Base-by-base conservation (phyloP, 1,140 invertebrate genomes). In the Xylocopa sonorina region DNA sequence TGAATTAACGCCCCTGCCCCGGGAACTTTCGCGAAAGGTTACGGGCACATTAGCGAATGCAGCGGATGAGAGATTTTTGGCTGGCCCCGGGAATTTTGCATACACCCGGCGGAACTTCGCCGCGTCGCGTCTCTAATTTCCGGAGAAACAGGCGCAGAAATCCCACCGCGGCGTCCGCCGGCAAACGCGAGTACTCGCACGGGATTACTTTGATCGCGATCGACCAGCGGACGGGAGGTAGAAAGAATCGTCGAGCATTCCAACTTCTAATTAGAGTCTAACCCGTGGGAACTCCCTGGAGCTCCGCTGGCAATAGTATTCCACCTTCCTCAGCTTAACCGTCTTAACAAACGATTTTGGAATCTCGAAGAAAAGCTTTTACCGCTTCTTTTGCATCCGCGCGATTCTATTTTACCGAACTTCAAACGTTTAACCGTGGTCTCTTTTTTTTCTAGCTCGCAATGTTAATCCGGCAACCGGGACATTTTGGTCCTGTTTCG, bases 241-340 rank as follows among this genome's bases (percentile, higher is more conserved):
- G 21, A 21, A 60, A 14, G 58, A 60, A 67, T 29, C 38, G 12
- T 2, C 6, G 24, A 12, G 21, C 21, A 51, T n/a, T 51, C 46
- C 64, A 24, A n/a, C 46, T 51, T 18, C 48, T 68, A 68, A 68
- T 68, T 68, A 68, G 63, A 66, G 50, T 32, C 18, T 16, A 50
- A 14, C 48, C 48, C 10, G 9, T 21, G 18, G 18, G 1, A n/a
- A 18, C 29, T 18, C 18, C 10, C 21, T 24, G 21, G 24, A 43
- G 24, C 10, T 34, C 4, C 34, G n/a, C 3, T 0, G 32, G 34
- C 4, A n/a, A 14, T 9, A 62, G 21, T n/a, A n/a, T n/a, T n/a
- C n/a, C n/a, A n/a, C n/a, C n/a, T n/a, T n/a, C n/a, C n/a, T n/a
- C n/a, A n/a, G n/a, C n/a, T n/a, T n/a, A n/a, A n/a, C n/a, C n/a